A percentile compares a stretch with the other conserved stretches of the same genome.
Conservation (phyloP, 2,888 invertebrate species). For the Cerastis rubricosa region DNA sequence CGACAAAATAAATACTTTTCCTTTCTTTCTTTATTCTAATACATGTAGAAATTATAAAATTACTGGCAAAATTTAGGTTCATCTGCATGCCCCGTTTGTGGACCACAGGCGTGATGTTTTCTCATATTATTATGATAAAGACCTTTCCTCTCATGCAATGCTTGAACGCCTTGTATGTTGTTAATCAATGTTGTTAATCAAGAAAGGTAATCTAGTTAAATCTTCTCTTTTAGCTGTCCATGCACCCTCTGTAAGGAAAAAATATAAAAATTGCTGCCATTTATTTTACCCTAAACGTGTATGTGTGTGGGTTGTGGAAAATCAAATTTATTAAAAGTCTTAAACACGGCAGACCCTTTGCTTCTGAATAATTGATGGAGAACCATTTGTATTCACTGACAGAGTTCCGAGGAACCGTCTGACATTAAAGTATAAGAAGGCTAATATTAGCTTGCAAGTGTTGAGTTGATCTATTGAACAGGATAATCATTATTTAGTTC, state of each 20-base stretch:
- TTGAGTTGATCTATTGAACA: background rate
- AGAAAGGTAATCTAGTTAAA: no score
- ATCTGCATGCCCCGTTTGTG: background rate
- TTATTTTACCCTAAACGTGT: slow-evolving; percentile 34
- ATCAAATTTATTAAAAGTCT: slow-evolving; percentile 48
- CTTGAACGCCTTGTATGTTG: no score
- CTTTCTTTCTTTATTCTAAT: no score
- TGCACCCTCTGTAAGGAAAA: background rate
- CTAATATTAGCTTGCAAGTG: slow-evolving; percentile 27
- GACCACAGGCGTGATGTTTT: no score
- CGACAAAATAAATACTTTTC: no score
- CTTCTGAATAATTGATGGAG: slow-evolving; percentile 49
- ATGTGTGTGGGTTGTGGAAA: slow-evolving; percentile 24
- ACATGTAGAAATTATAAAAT: no score
- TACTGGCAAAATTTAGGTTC: background rate
- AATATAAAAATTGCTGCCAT: slow-evolving; percentile 43
- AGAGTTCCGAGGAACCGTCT: slow-evolving; percentile 11
- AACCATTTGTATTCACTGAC: slow-evolving; percentile 41
- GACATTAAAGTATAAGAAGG: background rate
- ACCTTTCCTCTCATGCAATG: no score
- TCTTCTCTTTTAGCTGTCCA: background rate
- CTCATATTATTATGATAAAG: no score
- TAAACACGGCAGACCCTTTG: slow-evolving; percentile 28
- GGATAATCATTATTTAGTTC: background rate
- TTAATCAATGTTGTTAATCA: no score